Percentiles rank a stretch among this genome's conserved stretches.
Evolutionary conservation across 2,113 vertebrate species (phyloP).

Genomic region (Myiozetetes cayanensis): DNA sequence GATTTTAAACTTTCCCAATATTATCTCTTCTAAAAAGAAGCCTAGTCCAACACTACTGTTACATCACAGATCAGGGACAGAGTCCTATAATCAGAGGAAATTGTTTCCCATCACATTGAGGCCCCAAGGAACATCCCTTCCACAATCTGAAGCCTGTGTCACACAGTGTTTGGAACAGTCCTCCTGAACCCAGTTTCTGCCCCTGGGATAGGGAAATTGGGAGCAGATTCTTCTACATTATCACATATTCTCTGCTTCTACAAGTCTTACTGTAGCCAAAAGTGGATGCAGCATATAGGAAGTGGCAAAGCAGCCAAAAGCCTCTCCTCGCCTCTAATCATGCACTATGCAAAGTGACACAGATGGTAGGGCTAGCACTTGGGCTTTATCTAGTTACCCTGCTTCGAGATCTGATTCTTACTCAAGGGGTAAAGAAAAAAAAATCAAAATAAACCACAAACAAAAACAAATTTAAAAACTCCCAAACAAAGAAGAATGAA

Average conservation of each 20-base stretch:
- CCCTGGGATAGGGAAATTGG: background rate
- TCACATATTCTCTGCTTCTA: background rate
- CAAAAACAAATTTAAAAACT: accelerated
- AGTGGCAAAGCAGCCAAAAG: background rate
- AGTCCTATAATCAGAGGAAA: background rate
- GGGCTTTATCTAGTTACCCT: background rate
- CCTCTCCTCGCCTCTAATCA: background rate
- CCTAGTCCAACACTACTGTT: accelerated
- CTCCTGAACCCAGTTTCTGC: background rate
- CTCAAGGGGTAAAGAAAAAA: accelerated
- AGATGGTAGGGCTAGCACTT: accelerated
- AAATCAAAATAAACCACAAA: background rate
- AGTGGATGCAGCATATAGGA: background rate
- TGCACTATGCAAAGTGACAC: background rate
- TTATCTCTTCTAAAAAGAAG: background rate
- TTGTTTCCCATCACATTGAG: background rate
- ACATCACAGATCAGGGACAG: background rate
- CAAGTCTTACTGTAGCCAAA: background rate
- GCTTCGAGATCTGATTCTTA: background rate
- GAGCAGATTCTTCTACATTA: background rate
- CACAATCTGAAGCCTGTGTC: background rate
- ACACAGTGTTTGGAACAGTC: background rate
- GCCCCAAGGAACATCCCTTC: background rate
- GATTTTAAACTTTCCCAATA: background rate
- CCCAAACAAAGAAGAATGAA: background rate